Percentiles rank a stretch among this genome's conserved stretches.
Evolutionary conservation across 2,113 vertebrate species (phyloP).

Genomic region (Pavo muticus): DNA sequence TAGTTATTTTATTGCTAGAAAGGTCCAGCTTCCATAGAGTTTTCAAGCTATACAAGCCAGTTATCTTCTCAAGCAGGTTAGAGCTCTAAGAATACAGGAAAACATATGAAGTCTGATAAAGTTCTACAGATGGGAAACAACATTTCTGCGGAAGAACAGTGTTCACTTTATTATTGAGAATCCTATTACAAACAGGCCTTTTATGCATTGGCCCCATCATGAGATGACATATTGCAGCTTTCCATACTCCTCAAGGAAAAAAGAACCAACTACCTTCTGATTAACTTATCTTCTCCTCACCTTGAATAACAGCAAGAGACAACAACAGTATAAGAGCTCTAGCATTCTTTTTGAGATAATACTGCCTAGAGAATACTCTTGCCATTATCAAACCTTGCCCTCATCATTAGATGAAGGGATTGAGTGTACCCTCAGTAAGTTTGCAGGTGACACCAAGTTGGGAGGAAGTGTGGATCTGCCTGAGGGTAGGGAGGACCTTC

Average conservation of each 20-base stretch:
- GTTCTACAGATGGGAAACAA: not conserved
- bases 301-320: not conserved
- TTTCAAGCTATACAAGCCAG: slow-evolving; percentile 82
- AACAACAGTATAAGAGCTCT: not conserved
- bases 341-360: not conserved
- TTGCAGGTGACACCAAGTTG: too few relatives aligned
- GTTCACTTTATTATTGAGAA: not conserved
- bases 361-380: not conserved
- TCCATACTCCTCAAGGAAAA: not conserved
- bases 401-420: too few relatives aligned
- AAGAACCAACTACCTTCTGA: not conserved
- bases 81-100: slow-evolving; percentile 79
- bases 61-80: slow-evolving; percentile 85
- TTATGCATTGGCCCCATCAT: not conserved
- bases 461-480: too few relatives aligned
- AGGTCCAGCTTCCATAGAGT: slow-evolving; percentile 84
- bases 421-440: too few relatives aligned
- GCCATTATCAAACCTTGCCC: not conserved
- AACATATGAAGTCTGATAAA: not conserved
- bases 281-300: not conserved
- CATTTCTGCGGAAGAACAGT: not conserved
- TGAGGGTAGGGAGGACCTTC: too few relatives aligned
- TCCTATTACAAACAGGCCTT: not conserved
- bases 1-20: slow-evolving; percentile 86
- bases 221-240: not conserved